These are phyloP conservation scores for Calliphora vicina DNA, from an alignment of 1,140 invertebrate species.

Conservation along the genomic window DNA sequence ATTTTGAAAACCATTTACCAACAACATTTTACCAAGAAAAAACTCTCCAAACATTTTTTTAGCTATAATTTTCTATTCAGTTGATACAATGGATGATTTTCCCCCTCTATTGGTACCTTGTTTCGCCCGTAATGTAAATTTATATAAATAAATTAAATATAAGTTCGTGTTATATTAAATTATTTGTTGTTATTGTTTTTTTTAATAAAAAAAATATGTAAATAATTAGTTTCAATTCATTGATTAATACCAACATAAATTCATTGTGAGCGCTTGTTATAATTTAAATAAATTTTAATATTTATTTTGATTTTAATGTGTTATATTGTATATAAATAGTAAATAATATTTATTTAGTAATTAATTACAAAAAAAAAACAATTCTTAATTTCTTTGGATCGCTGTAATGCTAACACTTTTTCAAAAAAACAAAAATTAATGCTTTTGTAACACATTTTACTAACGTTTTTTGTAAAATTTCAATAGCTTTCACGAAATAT, in stretches of 20 bases:
- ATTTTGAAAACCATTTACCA: neutral
- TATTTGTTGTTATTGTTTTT: neutral
- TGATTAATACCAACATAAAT: neutral
- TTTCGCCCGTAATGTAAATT: slow-evolving; percentile 62
- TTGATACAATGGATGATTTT: slow-evolving; percentile 48
- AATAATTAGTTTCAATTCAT: slow-evolving; percentile 16
- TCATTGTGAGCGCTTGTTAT: slow-evolving; percentile 18
- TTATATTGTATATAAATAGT: too few species aligned
- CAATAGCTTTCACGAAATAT: neutral
- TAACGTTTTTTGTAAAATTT: slow-evolving; percentile 10
- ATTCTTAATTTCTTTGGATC: too few species aligned
- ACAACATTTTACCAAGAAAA: neutral
- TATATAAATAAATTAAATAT: slow-evolving; percentile 31
- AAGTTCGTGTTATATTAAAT: slow-evolving; percentile 20
- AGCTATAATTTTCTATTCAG: slow-evolving; percentile 22
- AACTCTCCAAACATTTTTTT: neutral
- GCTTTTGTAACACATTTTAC: neutral
- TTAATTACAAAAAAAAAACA: too few species aligned
- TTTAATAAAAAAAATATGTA: slow-evolving; percentile 37
- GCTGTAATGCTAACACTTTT: neutral
- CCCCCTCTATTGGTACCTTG: slow-evolving; percentile 63
- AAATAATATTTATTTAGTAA: neutral
- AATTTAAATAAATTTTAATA: neutral
- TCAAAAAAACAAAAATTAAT: neutral
- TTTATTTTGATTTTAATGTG: too few species aligned